Evolutionary conservation across 2,888 invertebrate species (phyloP), one percentile per base, ranked within the genome.

Genomic region (Epinotia nisella): DNA sequence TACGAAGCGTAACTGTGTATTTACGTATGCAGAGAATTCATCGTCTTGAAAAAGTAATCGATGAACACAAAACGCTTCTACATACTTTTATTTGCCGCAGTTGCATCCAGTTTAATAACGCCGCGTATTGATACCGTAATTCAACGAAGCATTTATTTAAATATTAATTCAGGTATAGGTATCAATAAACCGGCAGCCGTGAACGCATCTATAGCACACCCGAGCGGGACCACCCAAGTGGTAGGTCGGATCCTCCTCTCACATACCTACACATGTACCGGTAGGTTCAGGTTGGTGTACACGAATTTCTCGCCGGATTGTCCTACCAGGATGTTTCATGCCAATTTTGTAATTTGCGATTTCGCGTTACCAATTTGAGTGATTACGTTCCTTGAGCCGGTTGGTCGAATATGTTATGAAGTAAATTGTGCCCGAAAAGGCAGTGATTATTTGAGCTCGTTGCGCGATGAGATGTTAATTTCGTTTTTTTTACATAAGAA

Each of bases 221-320:
- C 88, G 88, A 85, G 87, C 78, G 83, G 86, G 93, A 93, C 93
- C 93, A 93, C 93, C 93, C 93, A 93, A 79, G 89, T 83, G 78
- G 90, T 76, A 80, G 81, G 84, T 83, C n/a, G n/a, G n/a, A n/a
- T n/a, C 81, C 80, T 81, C 84, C 87, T 79, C 82, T 83, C 85
- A 83, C 83, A 82, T 83, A 83, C 83, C 82, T 83, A 82, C 83
- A 81, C 75, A 82, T 83, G 81, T 74, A 76, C 75, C 79, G 77
- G 76, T 74, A 77, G 77, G 76, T 74, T 77, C 80, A 64, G 59
- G 59, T 75, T 74, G 49, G 39, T 60, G 45, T 71, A 74, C 74
- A 80, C 73, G 74, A 78, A 80, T 80, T 84, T 80, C 79, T 76
- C 76, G 76, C 77, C 80, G 77, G 76, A 76, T 77, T 77, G 76